These are phyloP conservation scores for Forpus xanthops DNA, from an alignment of 2,797 vertebrate genomes.

Conservation along the genomic window DNA sequence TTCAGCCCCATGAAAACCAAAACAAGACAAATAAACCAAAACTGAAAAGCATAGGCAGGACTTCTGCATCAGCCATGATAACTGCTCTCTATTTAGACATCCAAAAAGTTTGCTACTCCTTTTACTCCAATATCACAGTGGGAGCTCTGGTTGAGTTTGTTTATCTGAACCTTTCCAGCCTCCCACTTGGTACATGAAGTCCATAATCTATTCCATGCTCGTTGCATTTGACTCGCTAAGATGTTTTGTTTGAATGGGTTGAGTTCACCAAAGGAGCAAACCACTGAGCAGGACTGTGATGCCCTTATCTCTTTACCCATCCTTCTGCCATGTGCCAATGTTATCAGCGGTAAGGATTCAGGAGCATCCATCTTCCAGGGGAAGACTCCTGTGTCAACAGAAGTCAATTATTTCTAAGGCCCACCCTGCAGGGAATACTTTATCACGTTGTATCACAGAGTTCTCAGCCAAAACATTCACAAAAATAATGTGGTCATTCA, in stretches of 20 bases:
- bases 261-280: neutral
- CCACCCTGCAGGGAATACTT: neutral
- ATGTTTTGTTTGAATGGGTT: neutral
- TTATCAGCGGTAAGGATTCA: neutral
- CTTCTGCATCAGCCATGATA: neutral
- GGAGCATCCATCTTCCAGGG: neutral
- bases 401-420: neutral
- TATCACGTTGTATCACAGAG: neutral
- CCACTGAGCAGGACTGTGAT: neutral
- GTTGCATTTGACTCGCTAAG: slow-evolving; percentile 1
- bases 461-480: neutral
- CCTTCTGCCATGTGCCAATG: neutral
- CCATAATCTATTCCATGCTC: neutral
- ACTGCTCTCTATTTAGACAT: neutral
- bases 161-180: neutral
- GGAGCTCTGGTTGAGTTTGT: neutral
- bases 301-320: neutral
- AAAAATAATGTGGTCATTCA: neutral
- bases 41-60: neutral
- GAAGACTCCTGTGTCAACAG: neutral
- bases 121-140: accelerated
- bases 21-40: neutral
- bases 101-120: neutral
- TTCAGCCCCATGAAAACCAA: neutral
- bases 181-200: neutral